Percentiles rank a stretch among this genome's conserved stretches.
Conservation (phyloP, 2,113 vertebrate species). For the Myrmecobius fasciatus region DNA sequence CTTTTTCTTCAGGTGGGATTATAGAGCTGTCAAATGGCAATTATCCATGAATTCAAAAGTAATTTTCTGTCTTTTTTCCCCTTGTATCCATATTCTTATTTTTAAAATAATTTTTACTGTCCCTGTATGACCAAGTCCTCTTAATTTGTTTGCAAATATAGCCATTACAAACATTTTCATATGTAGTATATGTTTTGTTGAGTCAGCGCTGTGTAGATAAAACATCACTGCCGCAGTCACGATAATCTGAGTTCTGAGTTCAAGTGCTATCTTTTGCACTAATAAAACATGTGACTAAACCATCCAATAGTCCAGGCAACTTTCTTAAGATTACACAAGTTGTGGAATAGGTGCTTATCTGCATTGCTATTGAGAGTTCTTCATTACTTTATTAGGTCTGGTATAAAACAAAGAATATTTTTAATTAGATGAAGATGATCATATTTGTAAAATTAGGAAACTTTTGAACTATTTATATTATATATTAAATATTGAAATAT, state of each 20-base stretch:
- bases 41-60: neutral
- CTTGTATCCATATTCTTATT: neutral
- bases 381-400: neutral
- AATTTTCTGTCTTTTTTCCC: neutral
- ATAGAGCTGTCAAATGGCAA: neutral
- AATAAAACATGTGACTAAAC: neutral
- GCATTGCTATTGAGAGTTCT: neutral
- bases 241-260: neutral
- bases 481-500: too few relatives aligned
- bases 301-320: neutral
- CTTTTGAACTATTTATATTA: neutral
- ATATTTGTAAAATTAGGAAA: slow-evolving; percentile 23
- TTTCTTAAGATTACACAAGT: neutral
- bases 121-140: neutral
- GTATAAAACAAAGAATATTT: neutral
- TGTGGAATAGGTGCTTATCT: neutral
- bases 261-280: neutral
- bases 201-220: neutral
- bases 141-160: neutral
- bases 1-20: neutral
- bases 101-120: neutral
- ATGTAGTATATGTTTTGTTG: neutral
- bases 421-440: slow-evolving; percentile 1
- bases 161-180: neutral
- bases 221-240: neutral